A percentile compares a stretch with the other conserved stretches of the same genome.
Conservation (phyloP, 2,797 vertebrate genomes). For the Siniperca scherzeri region DNA sequence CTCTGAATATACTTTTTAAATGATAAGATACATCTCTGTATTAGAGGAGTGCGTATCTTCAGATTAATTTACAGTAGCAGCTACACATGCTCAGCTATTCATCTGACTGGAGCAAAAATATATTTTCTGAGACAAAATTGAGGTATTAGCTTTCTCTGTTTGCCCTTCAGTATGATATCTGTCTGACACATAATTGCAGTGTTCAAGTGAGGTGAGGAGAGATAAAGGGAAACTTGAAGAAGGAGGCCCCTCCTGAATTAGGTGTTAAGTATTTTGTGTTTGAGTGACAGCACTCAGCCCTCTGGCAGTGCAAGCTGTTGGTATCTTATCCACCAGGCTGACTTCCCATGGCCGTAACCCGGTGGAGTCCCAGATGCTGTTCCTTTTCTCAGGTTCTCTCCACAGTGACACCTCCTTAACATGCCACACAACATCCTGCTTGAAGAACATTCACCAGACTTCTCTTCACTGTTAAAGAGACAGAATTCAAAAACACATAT, state of each 20-base stretch:
- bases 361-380: slow-evolving; percentile 41
- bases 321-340: slow-evolving; percentile 48
- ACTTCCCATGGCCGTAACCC: slow-evolving; percentile 28
- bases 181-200: slow-evolving; percentile 23
- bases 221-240: slow-evolving; percentile 29
- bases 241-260: slow-evolving; percentile 42
- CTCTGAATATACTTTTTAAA: slow-evolving; percentile 1
- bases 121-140: neutral
- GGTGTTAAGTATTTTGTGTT: slow-evolving; percentile 67
- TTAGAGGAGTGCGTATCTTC: neutral
- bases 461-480: neutral
- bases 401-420: slow-evolving; percentile 61
- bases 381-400: slow-evolving; percentile 51
- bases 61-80: slow-evolving; percentile 26
- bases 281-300: slow-evolving; percentile 57
- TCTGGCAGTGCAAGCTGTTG: slow-evolving; percentile 26
- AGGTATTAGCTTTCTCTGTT: slow-evolving; percentile 25
- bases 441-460: neutral
- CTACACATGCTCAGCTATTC: neutral
- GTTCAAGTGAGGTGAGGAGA: slow-evolving; percentile 23
- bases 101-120: neutral
- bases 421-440: slow-evolving; percentile 35
- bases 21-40: slow-evolving; percentile 6
- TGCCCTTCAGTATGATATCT: neutral
- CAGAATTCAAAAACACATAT: no score